Evolutionary conservation across 1,140 invertebrate genomes (phyloP).

Genomic region (Thrips palmi): DNA sequence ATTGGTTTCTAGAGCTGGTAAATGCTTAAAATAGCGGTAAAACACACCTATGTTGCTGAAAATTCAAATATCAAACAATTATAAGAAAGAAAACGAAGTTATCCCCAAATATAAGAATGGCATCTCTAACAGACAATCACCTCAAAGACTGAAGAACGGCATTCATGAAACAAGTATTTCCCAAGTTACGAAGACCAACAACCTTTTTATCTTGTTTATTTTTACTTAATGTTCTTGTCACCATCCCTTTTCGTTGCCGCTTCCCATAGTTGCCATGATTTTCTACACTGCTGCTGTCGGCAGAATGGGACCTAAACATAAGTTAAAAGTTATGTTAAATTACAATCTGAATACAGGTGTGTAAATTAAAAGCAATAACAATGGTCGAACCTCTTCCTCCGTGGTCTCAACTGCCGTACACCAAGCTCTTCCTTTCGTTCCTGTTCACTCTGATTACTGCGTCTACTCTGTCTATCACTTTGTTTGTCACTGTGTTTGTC

Average conservation of each 20-base stretch:
- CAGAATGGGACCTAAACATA: slow-evolving; percentile 16
- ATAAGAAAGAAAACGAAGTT: slow-evolving; percentile 7
- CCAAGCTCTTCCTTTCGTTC: background rate
- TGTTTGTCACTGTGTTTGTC: too few relatives aligned
- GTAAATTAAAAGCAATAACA: slow-evolving; percentile 6
- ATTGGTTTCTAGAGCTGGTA: slow-evolving; percentile 47
- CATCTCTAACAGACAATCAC: slow-evolving; percentile 19
- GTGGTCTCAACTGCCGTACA: background rate
- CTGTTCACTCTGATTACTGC: too few relatives aligned
- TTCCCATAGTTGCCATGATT: slow-evolving; percentile 11
- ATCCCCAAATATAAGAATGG: background rate
- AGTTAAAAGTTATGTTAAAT: too few relatives aligned
- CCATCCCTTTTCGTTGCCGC: background rate
- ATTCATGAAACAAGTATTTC: slow-evolving; percentile 83
- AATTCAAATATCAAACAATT: slow-evolving; percentile 16
- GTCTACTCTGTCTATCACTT: too few relatives aligned
- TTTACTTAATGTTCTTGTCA: slow-evolving; percentile 1
- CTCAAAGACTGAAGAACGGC: slow-evolving; percentile 67
- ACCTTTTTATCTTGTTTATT: slow-evolving; percentile 40
- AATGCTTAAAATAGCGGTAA: slow-evolving; percentile 60
- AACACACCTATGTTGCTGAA: slow-evolving; percentile 66
- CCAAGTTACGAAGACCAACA: slow-evolving; percentile 63
- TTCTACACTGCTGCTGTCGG: slow-evolving; percentile 15
- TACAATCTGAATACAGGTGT: too few relatives aligned
- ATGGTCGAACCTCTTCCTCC: background rate